These are phyloP conservation scores for Caenorhabditis sp. DNA, from an alignment of 2,888 invertebrate species.

Conservation along the genomic window DNA sequence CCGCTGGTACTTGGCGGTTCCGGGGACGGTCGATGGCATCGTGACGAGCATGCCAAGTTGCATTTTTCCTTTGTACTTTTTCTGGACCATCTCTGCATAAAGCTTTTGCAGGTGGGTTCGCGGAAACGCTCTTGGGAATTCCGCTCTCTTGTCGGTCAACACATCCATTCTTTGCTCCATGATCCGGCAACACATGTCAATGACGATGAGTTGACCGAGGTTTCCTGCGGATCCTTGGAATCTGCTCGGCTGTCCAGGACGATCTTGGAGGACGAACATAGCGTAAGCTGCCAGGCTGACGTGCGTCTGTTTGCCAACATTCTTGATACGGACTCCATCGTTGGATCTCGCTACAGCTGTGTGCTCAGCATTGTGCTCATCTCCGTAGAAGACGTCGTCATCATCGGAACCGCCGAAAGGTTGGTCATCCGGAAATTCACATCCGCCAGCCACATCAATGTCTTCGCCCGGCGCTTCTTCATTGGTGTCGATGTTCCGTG, in stretches of 20 bases:
- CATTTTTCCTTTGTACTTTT: too few relatives aligned
- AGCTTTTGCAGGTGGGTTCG: too few relatives aligned
- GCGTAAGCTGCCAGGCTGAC: conserved; percentile 3
- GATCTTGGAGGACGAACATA: conserved; percentile 1
- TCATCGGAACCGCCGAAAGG: neutral
- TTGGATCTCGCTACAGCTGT: neutral
- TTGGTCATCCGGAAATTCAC: neutral
- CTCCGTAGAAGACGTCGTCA: conserved; percentile 4
- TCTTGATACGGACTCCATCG: conserved; percentile 6
- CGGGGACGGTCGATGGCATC: too few relatives aligned
- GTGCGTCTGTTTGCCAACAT: neutral
- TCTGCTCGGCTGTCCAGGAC: neutral
- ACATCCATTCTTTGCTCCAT: conserved; percentile 8
- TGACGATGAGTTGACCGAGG: conserved; percentile 7
- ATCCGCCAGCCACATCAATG: neutral
- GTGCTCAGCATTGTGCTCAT: conserved; percentile 4
- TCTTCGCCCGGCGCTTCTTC: conserved; percentile 10
- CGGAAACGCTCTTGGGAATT: conserved; percentile 6
- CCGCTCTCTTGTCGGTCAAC: neutral
- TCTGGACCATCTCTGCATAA: too few relatives aligned
- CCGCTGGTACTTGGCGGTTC: too few relatives aligned
- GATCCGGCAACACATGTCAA: conserved; percentile 8
- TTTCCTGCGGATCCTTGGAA: neutral
- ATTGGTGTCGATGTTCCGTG: too few relatives aligned
- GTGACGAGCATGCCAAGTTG: too few relatives aligned